Percentiles rank a stretch among this genome's conserved stretches.
phyloP scores from a whole-genome alignment of 1,140 invertebrate species.

The Zeugodacus cucurbitae region DNA sequence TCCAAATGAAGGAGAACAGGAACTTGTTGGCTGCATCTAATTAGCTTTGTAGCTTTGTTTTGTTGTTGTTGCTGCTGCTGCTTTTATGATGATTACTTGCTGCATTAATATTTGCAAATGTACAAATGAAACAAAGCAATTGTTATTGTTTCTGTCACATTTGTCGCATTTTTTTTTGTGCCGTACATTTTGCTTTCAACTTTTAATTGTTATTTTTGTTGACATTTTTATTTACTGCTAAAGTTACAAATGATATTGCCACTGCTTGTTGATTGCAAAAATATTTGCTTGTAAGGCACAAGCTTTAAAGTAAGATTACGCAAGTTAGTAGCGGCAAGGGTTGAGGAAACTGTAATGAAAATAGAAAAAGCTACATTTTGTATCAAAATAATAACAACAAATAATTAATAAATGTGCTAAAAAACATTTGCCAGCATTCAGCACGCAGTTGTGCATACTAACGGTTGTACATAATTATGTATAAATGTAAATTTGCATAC shows the following conservation, averaged over 20 bases:
- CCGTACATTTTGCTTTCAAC: not conserved
- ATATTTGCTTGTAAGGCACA: not conserved
- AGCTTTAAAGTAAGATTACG: not conserved
- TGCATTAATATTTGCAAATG: not conserved
- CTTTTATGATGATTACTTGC: not conserved
- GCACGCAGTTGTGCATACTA: not conserved
- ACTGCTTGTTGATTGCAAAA: not conserved
- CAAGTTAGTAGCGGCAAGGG: not conserved
- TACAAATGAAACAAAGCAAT: no score
- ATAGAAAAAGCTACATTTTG: no score
- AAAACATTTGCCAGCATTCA: not conserved
- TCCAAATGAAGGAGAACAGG: conserved; percentile 43
- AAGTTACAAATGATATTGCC: not conserved
- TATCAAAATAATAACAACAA: no score
- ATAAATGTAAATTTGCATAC: not conserved
- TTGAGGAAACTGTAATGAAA: not conserved
- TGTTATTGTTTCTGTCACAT: not conserved
- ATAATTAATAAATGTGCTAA: no score
- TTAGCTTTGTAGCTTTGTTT: not conserved
- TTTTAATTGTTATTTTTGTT: not conserved
- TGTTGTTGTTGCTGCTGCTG: not conserved
- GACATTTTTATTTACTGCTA: not conserved
- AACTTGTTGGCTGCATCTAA: conserved; percentile 29
- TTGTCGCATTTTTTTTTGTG: not conserved
- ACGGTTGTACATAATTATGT: not conserved